phyloP scores from a whole-genome alignment of 2,888 invertebrate genomes.

The Chironomus riparius region DNA sequence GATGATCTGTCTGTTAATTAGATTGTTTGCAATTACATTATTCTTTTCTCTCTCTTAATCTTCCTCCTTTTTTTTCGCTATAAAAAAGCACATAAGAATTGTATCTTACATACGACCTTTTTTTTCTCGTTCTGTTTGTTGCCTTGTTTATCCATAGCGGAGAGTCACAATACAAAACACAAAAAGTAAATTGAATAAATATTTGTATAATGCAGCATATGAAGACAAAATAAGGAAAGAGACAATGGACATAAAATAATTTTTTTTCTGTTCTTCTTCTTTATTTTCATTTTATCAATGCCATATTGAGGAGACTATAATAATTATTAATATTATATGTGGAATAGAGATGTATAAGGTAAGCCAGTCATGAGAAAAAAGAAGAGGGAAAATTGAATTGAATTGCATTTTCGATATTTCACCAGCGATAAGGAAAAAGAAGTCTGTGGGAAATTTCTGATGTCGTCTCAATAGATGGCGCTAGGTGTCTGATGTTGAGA shows the following conservation, averaged over 20 bases:
- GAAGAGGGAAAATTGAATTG: background rate
- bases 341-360: too few species aligned
- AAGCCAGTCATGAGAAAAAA: background rate
- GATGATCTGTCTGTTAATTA: constrained; percentile 15
- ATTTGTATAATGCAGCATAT: constrained; percentile 15
- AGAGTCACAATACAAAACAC: background rate
- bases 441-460: background rate
- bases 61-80: background rate
- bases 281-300: background rate
- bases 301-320: background rate
- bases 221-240: background rate
- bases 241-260: background rate
- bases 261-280: background rate
- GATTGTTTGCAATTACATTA: constrained; percentile 24
- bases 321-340: too few species aligned
- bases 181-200: constrained; percentile 6
- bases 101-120: background rate
- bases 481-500: background rate
- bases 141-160: too few species aligned
- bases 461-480: background rate
- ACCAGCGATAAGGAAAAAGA: background rate
- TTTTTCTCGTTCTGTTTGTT: background rate
- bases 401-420: constrained; percentile 2
- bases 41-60: background rate
- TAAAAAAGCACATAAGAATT: background rate